Conservation (phyloP, 2,888 invertebrate species). For the Eristalis intricaria region DNA sequence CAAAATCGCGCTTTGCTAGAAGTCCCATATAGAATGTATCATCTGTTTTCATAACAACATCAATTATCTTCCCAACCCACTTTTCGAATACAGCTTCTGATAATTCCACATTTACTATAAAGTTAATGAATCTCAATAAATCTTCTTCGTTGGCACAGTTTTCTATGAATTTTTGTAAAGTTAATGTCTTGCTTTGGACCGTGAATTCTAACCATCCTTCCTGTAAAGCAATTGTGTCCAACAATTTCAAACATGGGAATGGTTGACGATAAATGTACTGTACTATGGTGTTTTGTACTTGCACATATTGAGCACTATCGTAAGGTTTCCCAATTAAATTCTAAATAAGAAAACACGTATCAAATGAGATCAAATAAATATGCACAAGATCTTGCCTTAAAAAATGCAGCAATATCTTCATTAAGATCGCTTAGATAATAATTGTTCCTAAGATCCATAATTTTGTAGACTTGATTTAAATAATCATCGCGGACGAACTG, state of each 20-base stretch:
- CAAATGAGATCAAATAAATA: background rate
- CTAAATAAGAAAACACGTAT: slow-evolving; percentile 6
- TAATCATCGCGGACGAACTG: slow-evolving; percentile 26
- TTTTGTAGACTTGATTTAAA: slow-evolving; percentile 11
- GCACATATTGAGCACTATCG: background rate
- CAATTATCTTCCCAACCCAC: slow-evolving; percentile 7
- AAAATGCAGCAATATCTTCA: slow-evolving; percentile 31
- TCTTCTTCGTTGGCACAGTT: slow-evolving; percentile 13
- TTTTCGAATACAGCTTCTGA: slow-evolving; percentile 7
- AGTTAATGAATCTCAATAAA: slow-evolving; percentile 49
- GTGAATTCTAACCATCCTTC: slow-evolving; percentile 6
- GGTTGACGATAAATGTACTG: slow-evolving; percentile 38
- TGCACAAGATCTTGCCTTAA: slow-evolving; percentile 32
- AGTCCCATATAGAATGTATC: slow-evolving; percentile 75
- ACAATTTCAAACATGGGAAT: slow-evolving; percentile 25
- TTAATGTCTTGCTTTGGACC: slow-evolving; percentile 7
- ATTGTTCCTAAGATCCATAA: slow-evolving; percentile 44
- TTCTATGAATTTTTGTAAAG: slow-evolving; percentile 38
- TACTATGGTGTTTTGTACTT: slow-evolving; percentile 20
- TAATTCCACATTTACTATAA: slow-evolving; percentile 39
- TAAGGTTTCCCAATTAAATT: slow-evolving; percentile 17
- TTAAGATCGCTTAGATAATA: slow-evolving; percentile 52
- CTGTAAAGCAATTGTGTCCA: slow-evolving; percentile 10
- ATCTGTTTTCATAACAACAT: slow-evolving; percentile 18
- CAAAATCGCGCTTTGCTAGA: slow-evolving; percentile 29